Percentiles rank a stretch among this genome's conserved stretches.
phyloP scores from a whole-genome alignment of 1,140 invertebrate genomes.

The Anagrus nilaparvatae region DNA sequence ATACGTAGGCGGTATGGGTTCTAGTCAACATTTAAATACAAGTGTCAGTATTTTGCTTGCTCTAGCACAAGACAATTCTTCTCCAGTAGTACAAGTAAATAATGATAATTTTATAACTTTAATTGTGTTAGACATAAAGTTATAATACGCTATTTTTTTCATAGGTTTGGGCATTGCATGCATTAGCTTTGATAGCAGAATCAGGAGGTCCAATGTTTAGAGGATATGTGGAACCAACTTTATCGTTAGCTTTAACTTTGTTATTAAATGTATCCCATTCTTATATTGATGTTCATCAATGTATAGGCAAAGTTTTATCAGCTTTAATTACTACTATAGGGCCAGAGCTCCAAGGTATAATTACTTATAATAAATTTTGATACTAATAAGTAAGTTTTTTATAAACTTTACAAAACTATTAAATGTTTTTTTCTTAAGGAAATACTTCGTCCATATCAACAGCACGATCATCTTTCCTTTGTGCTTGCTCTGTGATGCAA shows the following conservation, averaged over 20 bases:
- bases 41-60: conserved; percentile 90
- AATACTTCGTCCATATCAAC: conserved; percentile 59
- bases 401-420: no score
- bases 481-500: conserved; percentile 87
- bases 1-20: conserved; percentile 84
- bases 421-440: conserved; percentile 30
- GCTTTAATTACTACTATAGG: conserved; percentile 96
- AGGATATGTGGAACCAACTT: conserved; percentile 88
- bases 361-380: conserved; percentile 1
- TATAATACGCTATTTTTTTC: conserved; percentile 18
- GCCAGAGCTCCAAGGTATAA: conserved; percentile 83
- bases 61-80: conserved; percentile 84
- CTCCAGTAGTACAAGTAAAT: conserved; percentile 76
- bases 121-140: neutral
- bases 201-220: conserved; percentile 98
- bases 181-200: conserved; percentile 89
- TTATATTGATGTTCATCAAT: conserved; percentile 86
- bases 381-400: neutral
- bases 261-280: conserved; percentile 81
- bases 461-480: conserved; percentile 69
- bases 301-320: conserved; percentile 86
- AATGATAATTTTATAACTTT: neutral
- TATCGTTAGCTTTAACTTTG: conserved; percentile 81
- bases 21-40: conserved; percentile 84
- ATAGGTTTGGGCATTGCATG: conserved; percentile 93